Evolutionary conservation across 2,113 vertebrate species (phyloP).

Genomic region (Epinephelus moara): DNA sequence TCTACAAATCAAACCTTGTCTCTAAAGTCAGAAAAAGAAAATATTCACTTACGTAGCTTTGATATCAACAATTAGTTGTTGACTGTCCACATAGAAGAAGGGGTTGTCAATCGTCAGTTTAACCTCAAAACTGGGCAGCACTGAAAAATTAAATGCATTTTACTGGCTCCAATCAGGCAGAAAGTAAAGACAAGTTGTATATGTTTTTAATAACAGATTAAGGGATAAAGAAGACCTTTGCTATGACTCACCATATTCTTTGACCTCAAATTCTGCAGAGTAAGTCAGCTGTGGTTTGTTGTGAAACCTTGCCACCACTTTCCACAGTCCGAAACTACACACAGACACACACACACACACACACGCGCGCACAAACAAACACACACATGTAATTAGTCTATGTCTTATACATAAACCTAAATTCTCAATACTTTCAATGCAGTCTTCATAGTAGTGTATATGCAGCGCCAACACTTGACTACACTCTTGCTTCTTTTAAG

Average conservation of each 20-base stretch:
- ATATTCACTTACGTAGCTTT: constrained; percentile 52
- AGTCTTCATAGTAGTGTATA: too few relatives aligned
- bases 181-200: background rate
- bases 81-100: constrained; percentile 85
- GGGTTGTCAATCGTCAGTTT: constrained; percentile 61
- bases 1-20: background rate
- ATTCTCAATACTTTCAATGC: too few relatives aligned
- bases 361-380: too few relatives aligned
- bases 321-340: constrained; percentile 74
- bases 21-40: background rate
- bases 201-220: background rate
- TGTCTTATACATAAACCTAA: too few relatives aligned
- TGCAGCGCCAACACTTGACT: too few relatives aligned
- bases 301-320: constrained; percentile 67
- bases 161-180: background rate
- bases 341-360: too few relatives aligned
- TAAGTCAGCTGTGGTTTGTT: constrained; percentile 62
- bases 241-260: constrained; percentile 77
- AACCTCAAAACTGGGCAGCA: constrained; percentile 87
- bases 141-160: constrained; percentile 45
- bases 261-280: constrained; percentile 79
- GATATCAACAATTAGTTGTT: constrained; percentile 79
- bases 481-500: too few relatives aligned
- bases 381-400: too few relatives aligned
- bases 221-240: too few relatives aligned